phyloP scores from a whole-genome alignment of 1,140 invertebrate genomes.

The Drosophila busckii region DNA sequence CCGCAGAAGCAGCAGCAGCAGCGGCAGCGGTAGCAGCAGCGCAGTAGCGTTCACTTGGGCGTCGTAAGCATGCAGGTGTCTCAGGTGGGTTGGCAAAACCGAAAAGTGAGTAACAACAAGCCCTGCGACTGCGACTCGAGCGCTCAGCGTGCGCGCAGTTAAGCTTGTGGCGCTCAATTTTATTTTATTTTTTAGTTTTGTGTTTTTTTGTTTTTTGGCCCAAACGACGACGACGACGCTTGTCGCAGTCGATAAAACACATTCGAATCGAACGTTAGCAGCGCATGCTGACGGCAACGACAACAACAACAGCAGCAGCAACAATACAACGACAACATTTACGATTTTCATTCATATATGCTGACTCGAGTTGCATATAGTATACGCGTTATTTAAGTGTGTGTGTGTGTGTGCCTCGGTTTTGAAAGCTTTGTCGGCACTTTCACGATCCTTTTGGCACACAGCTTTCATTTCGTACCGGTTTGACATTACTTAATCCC shows the following conservation, averaged over 20 bases:
- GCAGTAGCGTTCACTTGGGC: constrained; percentile 29
- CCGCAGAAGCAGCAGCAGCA: constrained; percentile 26
- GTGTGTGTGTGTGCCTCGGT: constrained; percentile 26
- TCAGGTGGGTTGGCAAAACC: neutral
- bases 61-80: constrained; percentile 8
- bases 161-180: no score
- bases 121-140: constrained; percentile 40
- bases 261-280: constrained; percentile 70
- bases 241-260: constrained; percentile 72
- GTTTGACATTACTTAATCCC: constrained; percentile 60
- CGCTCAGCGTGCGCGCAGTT: constrained; percentile 16
- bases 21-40: constrained; percentile 28
- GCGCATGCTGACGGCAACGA: constrained; percentile 24
- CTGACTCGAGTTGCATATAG: constrained; percentile 37
- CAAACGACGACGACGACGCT: constrained; percentile 50
- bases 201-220: no score
- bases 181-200: no score
- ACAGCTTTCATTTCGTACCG: constrained; percentile 51
- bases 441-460: constrained; percentile 49
- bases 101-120: constrained; percentile 50
- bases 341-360: constrained; percentile 62
- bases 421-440: constrained; percentile 31
- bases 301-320: neutral
- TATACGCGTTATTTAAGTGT: constrained; percentile 29
- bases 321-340: constrained; percentile 22